These are phyloP conservation scores for Ptilonorhynchus violaceus DNA, from an alignment of 2,113 vertebrate species.

Conservation along the genomic window DNA sequence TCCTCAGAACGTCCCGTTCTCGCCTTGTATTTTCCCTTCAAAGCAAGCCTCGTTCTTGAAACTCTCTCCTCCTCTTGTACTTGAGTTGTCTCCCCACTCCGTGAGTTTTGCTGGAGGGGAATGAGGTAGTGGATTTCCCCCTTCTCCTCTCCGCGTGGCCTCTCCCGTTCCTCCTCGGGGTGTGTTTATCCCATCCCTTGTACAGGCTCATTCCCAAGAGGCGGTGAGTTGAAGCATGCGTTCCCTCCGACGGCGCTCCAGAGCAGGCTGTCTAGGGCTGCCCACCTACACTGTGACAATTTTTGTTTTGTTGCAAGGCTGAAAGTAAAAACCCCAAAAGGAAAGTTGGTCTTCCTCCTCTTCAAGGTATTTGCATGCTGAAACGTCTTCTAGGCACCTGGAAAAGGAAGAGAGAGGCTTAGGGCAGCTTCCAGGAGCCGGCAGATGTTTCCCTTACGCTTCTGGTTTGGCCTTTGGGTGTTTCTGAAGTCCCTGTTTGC, in stretches of 20 bases:
- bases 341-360: constrained; percentile 35
- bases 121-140: constrained; percentile 40
- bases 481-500: not conserved
- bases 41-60: not conserved
- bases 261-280: constrained; percentile 32
- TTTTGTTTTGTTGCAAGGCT: constrained; percentile 38
- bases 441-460: fast-evolving
- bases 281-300: constrained; percentile 46
- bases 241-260: constrained; percentile 27
- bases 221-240: constrained; percentile 50
- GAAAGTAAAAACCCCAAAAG: constrained; percentile 61
- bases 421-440: not conserved
- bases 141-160: not conserved
- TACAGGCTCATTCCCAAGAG: constrained; percentile 14
- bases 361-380: constrained; percentile 1
- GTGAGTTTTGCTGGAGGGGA: constrained; percentile 29
- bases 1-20: not conserved
- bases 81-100: constrained; percentile 1
- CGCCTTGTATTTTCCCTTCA: not conserved
- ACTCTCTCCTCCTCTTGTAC: not conserved
- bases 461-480: not conserved
- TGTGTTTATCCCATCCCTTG: not conserved
- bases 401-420: not conserved
- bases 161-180: not conserved
- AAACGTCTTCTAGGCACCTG: constrained; percentile 60